A percentile compares a stretch with the other conserved stretches of the same genome.
Conservation (phyloP, 2,797 vertebrate genomes). For the Xiphorhynchus erythropygius region DNA sequence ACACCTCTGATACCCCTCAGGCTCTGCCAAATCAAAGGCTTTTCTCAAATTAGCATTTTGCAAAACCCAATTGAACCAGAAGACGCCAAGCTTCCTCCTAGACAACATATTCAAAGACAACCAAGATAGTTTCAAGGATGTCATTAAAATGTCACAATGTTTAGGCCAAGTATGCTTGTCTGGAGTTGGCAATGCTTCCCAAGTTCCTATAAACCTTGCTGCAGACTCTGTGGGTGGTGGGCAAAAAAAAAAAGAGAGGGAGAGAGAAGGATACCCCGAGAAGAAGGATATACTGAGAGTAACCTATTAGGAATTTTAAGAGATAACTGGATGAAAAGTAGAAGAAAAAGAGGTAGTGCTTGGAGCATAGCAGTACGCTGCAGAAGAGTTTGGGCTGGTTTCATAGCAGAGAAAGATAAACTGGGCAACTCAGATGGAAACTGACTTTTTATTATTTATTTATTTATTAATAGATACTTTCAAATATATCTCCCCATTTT, state of each 20-base stretch:
- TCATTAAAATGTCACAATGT: accelerated
- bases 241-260: neutral
- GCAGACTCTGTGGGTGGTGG: neutral
- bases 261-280: neutral
- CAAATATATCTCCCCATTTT: neutral
- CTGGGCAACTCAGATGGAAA: neutral
- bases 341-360: neutral
- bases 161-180: accelerated
- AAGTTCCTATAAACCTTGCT: neutral
- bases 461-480: neutral
- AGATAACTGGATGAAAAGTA: neutral
- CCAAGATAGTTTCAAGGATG: neutral
- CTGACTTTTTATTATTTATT: neutral
- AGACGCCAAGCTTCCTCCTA: neutral
- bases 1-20: neutral
- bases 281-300: neutral
- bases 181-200: neutral
- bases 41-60: neutral
- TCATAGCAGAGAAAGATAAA: neutral
- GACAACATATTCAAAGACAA: neutral
- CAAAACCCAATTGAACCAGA: neutral
- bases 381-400: neutral
- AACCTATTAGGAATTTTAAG: neutral
- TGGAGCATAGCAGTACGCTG: accelerated
- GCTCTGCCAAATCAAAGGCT: neutral